phyloP scores from a whole-genome alignment of 2,113 vertebrate genomes.

The Himantopus leucocephalus region DNA sequence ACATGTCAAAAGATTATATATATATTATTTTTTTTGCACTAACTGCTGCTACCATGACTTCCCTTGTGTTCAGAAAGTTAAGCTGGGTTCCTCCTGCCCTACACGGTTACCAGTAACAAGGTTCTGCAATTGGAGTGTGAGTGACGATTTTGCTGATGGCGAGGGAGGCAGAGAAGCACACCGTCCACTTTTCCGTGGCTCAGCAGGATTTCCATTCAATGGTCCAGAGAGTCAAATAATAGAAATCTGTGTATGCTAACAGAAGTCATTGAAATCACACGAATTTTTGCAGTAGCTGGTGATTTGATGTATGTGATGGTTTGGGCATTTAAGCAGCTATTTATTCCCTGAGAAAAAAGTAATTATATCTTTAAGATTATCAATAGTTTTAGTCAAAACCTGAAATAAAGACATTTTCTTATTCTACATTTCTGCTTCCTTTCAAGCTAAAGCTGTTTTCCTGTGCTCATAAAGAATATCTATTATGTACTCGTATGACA shows the following conservation, averaged over 20 bases:
- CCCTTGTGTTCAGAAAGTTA: not conserved
- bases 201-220: not conserved
- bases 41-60: not conserved
- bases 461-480: not conserved
- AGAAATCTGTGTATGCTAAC: not conserved
- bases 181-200: not conserved
- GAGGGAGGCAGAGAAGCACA: not conserved
- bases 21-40: not conserved
- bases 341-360: not conserved
- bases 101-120: not conserved
- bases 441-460: not conserved
- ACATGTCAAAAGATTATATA: not conserved
- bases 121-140: not conserved
- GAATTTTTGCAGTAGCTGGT: not conserved
- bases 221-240: not conserved
- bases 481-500: not conserved
- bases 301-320: not conserved
- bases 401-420: not conserved
- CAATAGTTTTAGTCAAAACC: not conserved
- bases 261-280: not conserved
- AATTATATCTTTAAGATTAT: not conserved
- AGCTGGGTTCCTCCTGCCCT: not conserved
- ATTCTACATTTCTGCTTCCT: not conserved
- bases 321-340: not conserved
- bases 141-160: not conserved